Evolutionary conservation across 2,113 vertebrate genomes (phyloP).

Genomic region (Cricetomys ansorgei): DNA sequence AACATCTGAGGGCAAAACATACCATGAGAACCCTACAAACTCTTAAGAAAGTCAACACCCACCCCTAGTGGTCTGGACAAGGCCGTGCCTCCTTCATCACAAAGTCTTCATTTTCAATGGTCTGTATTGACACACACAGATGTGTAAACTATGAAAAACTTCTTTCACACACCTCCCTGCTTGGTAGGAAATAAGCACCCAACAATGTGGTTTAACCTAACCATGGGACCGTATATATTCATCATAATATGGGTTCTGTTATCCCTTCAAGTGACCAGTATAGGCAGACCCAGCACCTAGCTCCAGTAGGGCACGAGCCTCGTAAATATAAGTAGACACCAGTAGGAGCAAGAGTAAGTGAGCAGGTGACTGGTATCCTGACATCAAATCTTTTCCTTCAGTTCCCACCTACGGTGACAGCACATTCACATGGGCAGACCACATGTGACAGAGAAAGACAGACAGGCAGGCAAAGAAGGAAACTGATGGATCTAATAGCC

Average conservation of each 20-base stretch:
- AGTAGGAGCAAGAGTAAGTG: not conserved
- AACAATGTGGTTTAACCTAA: not conserved
- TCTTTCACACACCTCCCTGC: not conserved
- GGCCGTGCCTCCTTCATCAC: not conserved
- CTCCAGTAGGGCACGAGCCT: not conserved
- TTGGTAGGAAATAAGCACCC: not conserved
- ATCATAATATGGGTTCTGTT: not conserved
- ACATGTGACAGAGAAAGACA: too few species aligned
- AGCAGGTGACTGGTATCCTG: not conserved
- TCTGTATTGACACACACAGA: not conserved
- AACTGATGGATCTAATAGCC: not conserved
- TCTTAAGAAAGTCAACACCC: not conserved
- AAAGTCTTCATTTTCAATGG: not conserved
- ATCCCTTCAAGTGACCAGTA: not conserved
- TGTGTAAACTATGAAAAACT: not conserved
- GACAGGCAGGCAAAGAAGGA: too few species aligned
- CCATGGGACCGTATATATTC: not conserved
- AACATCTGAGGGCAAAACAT: not conserved
- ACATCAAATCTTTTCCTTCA: not conserved
- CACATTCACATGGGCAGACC: not conserved
- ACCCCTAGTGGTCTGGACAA: not conserved
- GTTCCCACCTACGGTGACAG: not conserved
- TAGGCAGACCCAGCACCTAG: not conserved
- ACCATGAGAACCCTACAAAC: not conserved
- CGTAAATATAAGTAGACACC: not conserved